Evolutionary conservation across 2,888 invertebrate species (phyloP), one percentile per base, ranked within the genome.

Genomic region (Drosophila flavopinicola): DNA sequence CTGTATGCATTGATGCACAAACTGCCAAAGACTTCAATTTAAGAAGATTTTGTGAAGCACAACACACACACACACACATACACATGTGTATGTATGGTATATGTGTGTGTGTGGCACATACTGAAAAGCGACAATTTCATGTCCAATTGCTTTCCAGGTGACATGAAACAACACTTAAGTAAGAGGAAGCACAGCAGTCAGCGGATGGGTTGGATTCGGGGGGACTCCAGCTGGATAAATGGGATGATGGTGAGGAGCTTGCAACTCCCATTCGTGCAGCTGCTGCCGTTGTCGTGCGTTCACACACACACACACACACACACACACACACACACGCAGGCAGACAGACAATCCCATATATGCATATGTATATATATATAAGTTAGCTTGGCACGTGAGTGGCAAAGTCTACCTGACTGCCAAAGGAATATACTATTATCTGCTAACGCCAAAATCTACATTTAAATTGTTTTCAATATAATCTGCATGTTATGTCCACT

Each of bases 101-200:
- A 57, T 61, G 47, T 61, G 33, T 56, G 53, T 61, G 44, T 66
- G 78, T 69, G 65, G 56, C 78, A 71, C 57, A 75, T 67, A 67
- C 75, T 84, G 78, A 77, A 88, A 80, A 82, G 85, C 84, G 88
- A 89, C 88, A 88, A 89, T 89, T 88, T 87, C 89, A 88, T 90
- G 90, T 90, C 90, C 90, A 90, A 91, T 90, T 90, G 90, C 88
- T 90, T 90, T 91, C 87, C 91, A 91, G 91, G 91, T 91, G 91
- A 91, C 91, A 91, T 88, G 91, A 90, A 91, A 91, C 90, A 91
- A 91, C 91, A 91, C 91, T 91, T 91, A 91, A 90, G 85, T 63
- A 82, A 83, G 85, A 83, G 84, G 87, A 86, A 88, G 79, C 76
- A 83, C 75, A 7, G 33, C 51, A 23, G 45, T 15, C 13, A 27